phyloP scores from a whole-genome alignment of 2,888 invertebrate species.

The Tiliacea aurago region DNA sequence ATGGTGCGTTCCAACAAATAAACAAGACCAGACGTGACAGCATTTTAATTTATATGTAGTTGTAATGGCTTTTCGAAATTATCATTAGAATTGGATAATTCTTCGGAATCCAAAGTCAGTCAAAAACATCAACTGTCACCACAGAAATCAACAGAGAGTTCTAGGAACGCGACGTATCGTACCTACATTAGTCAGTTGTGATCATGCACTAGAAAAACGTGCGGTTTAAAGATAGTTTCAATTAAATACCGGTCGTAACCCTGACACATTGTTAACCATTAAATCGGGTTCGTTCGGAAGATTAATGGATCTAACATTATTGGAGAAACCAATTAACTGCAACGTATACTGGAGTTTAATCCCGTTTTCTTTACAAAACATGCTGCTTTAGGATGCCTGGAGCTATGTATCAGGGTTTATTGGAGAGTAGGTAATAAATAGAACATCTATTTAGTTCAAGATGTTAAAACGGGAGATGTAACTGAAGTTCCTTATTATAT shows the following conservation, averaged over 20 bases:
- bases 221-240: slow-evolving; percentile 49
- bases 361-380: slow-evolving; percentile 38
- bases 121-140: background rate
- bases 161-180: background rate
- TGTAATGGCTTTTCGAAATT: background rate
- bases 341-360: slow-evolving; percentile 26
- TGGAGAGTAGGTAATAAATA: slow-evolving; percentile 2
- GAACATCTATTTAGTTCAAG: background rate
- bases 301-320: slow-evolving; percentile 55
- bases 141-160: background rate
- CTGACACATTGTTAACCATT: slow-evolving; percentile 60
- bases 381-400: background rate
- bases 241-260: slow-evolving; percentile 50
- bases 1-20: slow-evolving; percentile 12
- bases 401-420: background rate
- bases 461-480: background rate
- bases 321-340: slow-evolving; percentile 53
- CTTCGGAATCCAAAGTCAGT: background rate
- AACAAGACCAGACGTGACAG: slow-evolving; percentile 6
- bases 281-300: slow-evolving; percentile 45
- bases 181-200: slow-evolving; percentile 30
- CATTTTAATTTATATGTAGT: slow-evolving; percentile 9
- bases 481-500: background rate
- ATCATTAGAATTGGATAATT: background rate
- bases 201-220: slow-evolving; percentile 20